phyloP scores from a whole-genome alignment of 2,888 invertebrate species.

The Lottia scabra region DNA sequence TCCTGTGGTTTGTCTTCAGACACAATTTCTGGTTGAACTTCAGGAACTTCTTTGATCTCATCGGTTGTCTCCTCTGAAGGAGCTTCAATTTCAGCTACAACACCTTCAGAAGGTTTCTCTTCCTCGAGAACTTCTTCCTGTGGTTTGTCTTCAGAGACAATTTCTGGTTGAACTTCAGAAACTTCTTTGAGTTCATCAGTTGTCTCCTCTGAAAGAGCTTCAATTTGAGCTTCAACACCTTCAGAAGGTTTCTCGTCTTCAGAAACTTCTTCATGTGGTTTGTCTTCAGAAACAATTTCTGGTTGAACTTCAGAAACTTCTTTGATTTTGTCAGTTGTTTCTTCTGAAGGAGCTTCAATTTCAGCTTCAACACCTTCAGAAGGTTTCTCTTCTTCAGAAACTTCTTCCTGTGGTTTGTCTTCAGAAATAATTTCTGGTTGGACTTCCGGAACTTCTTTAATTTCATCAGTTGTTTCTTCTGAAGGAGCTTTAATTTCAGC shows the following conservation, averaged over 20 bases:
- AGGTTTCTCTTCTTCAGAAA: constrained; percentile 9
- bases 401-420: constrained; percentile 13
- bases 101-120: constrained; percentile 11
- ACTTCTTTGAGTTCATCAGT: neutral
- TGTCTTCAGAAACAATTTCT: constrained; percentile 13
- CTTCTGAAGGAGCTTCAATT: neutral
- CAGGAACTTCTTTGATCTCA: constrained; percentile 10
- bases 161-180: neutral
- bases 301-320: constrained; percentile 12
- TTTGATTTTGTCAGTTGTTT: constrained; percentile 45
- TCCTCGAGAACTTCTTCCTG: constrained; percentile 7
- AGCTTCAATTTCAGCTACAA: constrained; percentile 14
- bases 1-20: constrained; percentile 10
- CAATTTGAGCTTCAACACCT: neutral
- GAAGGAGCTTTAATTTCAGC: neutral
- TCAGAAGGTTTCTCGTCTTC: constrained; percentile 11
- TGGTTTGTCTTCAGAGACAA: neutral
- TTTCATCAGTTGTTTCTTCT: constrained; percentile 23
- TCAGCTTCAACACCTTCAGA: constrained; percentile 11
- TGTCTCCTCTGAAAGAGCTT: constrained; percentile 13
- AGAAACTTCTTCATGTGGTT: constrained; percentile 11
- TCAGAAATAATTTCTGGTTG: constrained; percentile 10
- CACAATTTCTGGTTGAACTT: constrained; percentile 8
- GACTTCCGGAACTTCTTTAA: neutral
- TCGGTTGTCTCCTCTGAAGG: constrained; percentile 3